A percentile compares a stretch with the other conserved stretches of the same genome.
phyloP scores from a whole-genome alignment of 2,797 vertebrate genomes.

The Anguilla obscura region DNA sequence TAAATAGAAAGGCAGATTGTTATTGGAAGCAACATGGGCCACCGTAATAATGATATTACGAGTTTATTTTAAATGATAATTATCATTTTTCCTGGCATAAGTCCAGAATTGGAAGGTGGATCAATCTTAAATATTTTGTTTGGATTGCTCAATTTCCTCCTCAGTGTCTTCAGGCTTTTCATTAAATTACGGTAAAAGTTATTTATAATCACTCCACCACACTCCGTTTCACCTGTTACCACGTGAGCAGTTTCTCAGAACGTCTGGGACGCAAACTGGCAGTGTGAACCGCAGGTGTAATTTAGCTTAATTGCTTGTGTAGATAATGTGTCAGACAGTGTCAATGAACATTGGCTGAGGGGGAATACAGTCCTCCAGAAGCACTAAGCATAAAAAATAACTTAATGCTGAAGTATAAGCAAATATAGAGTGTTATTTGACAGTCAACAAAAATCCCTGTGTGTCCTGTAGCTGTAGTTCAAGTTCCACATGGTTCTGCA shows the following conservation, averaged over 20 bases:
- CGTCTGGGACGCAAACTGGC: slow-evolving; percentile 70
- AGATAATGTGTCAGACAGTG: slow-evolving; percentile 59
- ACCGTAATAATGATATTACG: slow-evolving; percentile 75
- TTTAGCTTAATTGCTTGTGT: slow-evolving; percentile 68
- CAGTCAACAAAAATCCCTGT: background rate
- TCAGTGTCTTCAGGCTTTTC: slow-evolving; percentile 45
- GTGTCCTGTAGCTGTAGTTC: background rate
- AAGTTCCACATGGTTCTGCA: background rate
- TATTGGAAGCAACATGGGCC: slow-evolving; percentile 80
- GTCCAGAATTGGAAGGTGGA: slow-evolving; percentile 39
- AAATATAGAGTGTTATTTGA: background rate
- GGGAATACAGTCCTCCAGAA: slow-evolving; percentile 57
- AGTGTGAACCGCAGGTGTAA: slow-evolving; percentile 66
- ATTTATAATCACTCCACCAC: slow-evolving; percentile 50
- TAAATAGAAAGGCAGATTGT: slow-evolving; percentile 83
- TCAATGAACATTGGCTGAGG: slow-evolving; percentile 57
- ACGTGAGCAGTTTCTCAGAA: background rate
- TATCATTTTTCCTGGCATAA: slow-evolving; percentile 62
- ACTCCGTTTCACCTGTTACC: slow-evolving; percentile 63
- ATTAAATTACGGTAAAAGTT: slow-evolving; percentile 51
- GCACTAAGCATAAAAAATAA: slow-evolving; percentile 27
- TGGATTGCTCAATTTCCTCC: slow-evolving; percentile 41
- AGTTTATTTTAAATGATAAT: slow-evolving; percentile 76
- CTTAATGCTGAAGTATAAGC: background rate
- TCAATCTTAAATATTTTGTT: slow-evolving; percentile 40